Percentiles rank a stretch among this genome's conserved stretches.
Conservation (phyloP, 92 coral and sea anemone genomes). For the Zoanthus sociatus region DNA sequence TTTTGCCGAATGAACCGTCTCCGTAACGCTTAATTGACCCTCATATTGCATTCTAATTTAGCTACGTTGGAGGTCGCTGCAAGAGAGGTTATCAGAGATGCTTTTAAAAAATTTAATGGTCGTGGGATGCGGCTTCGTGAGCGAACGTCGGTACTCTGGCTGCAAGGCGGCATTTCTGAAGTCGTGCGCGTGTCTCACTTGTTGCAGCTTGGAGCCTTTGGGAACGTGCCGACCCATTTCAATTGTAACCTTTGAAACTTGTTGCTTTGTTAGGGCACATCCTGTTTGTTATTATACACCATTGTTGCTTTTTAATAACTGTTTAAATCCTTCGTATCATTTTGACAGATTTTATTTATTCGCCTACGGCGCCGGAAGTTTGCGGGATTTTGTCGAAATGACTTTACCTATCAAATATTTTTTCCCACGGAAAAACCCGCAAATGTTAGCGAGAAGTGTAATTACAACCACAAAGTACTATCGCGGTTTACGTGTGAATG, state of each 20-base stretch:
- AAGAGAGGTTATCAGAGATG: conserved; percentile 15
- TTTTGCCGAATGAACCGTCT: conserved; percentile 12
- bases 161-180: conserved; percentile 20
- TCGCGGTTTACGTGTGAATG: conserved; percentile 66
- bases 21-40: conserved; percentile 30
- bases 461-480: conserved; percentile 84
- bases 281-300: conserved; percentile 66
- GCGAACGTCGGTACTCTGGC: not conserved
- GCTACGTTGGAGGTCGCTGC: conserved; percentile 46
- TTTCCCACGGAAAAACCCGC: conserved; percentile 90
- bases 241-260: conserved; percentile 49
- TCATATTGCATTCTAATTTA: conserved; percentile 9
- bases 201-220: conserved; percentile 5
- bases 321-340: conserved; percentile 47
- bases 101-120: not conserved
- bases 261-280: conserved; percentile 66
- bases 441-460: conserved; percentile 77
- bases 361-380: conserved; percentile 53
- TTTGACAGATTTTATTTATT: conserved; percentile 28
- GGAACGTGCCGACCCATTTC: conserved; percentile 69
- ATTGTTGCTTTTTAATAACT: conserved; percentile 56
- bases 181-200: conserved; percentile 19
- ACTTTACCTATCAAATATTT: conserved; percentile 70
- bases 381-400: conserved; percentile 23
- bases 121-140: conserved; percentile 33